These are phyloP conservation scores for Chaetorhynchus papuensis DNA, from an alignment of 2,113 vertebrate species.

Conservation along the genomic window DNA sequence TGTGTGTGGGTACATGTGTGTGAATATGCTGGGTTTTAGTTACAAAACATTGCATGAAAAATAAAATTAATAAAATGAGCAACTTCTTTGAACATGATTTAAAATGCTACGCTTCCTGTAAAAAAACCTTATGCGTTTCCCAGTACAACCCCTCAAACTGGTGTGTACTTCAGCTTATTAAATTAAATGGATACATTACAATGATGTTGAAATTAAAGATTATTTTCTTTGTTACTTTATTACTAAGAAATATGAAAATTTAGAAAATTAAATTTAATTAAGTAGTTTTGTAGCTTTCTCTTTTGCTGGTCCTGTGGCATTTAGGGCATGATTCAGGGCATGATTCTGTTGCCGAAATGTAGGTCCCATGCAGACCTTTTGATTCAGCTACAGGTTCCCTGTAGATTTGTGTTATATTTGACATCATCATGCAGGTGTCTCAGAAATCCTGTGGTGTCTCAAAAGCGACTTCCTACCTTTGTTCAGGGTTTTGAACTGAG, in stretches of 20 bases:
- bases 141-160: not conserved
- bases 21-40: not conserved
- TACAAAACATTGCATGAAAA: not conserved
- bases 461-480: not conserved
- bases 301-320: not conserved
- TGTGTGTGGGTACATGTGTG: not conserved
- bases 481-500: not conserved
- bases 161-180: not conserved
- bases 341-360: not conserved
- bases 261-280: not conserved
- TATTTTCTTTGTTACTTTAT: not conserved
- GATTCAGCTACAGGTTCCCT: not conserved
- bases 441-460: not conserved
- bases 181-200: not conserved
- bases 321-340: not conserved
- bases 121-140: not conserved
- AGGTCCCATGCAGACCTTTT: not conserved
- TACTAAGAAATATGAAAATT: not conserved
- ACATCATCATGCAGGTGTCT: not conserved
- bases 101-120: not conserved
- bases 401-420: not conserved
- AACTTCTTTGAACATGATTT: not conserved
- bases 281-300: not conserved
- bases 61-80: not conserved
- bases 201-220: not conserved